A percentile compares a stretch with the other conserved stretches of the same genome.
Evolutionary conservation across 2,888 invertebrate species (phyloP).

Genomic region (Drosophila stalkeri): DNA sequence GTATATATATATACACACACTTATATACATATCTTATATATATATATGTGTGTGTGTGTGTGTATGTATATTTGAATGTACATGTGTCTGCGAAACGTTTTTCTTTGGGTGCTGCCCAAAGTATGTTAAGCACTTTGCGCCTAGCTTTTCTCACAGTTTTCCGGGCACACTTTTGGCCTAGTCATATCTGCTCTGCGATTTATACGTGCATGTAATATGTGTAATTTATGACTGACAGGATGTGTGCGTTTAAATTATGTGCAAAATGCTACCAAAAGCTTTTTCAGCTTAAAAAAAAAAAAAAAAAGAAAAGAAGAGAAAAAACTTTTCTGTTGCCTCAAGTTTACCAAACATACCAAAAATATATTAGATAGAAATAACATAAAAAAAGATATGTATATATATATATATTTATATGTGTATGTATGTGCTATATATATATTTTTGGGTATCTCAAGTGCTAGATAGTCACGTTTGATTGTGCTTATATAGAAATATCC

Average conservation of each 20-base stretch:
- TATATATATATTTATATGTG: not conserved
- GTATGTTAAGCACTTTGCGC: conserved; percentile 78
- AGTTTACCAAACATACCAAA: conserved; percentile 36
- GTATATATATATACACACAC: not conserved
- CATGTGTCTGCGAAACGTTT: conserved; percentile 16
- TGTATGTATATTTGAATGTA: not conserved
- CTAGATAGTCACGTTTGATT: conserved; percentile 52
- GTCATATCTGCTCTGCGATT: conserved; percentile 68
- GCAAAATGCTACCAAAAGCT: conserved; percentile 69
- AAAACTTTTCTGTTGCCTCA: conserved; percentile 41
- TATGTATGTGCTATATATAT: not conserved
- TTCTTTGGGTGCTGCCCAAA: conserved; percentile 55
- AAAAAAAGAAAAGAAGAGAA: conserved; percentile 38
- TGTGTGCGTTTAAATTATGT: conserved; percentile 76
- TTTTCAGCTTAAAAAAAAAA: conserved; percentile 36
- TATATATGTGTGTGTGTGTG: too few species aligned
- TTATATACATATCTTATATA: not conserved
- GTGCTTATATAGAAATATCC: conserved; percentile 12
- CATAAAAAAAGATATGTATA: not conserved
- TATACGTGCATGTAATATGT: conserved; percentile 80
- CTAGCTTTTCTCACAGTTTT: conserved; percentile 51
- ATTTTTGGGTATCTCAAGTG: conserved; percentile 28
- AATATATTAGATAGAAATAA: conserved; percentile 1
- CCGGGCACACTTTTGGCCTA: conserved; percentile 55
- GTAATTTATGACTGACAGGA: conserved; percentile 79